These are phyloP conservation scores for Myathropa florea DNA, from an alignment of 2,888 invertebrate species.

Conservation along the genomic window DNA sequence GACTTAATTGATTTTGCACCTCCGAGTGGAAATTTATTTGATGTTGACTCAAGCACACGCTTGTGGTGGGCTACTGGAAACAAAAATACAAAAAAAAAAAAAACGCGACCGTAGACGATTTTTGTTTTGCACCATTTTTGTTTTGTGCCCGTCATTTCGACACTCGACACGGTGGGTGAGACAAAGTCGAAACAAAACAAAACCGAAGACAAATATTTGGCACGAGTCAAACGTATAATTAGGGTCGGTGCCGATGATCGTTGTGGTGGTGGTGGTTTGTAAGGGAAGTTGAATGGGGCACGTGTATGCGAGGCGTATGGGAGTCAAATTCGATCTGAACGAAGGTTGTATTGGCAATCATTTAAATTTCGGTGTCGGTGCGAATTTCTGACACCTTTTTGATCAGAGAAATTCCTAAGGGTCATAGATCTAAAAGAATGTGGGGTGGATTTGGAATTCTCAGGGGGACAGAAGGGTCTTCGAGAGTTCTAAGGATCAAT, in stretches of 20 bases:
- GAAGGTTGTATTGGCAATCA: no score
- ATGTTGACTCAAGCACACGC: neutral
- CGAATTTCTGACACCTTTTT: no score
- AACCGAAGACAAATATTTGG: conserved; percentile 1
- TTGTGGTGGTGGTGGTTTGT: neutral
- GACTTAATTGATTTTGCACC: conserved; percentile 26
- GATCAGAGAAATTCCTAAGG: no score
- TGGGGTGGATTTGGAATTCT: no score
- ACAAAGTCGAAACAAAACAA: neutral
- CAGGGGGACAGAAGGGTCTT: no score
- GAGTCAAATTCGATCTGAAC: neutral
- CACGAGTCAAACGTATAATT: conserved; percentile 21
- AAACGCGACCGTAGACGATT: neutral
- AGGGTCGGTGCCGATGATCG: neutral
- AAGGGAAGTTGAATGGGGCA: neutral
- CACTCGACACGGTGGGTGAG: neutral
- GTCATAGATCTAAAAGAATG: no score
- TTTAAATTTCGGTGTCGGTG: no score
- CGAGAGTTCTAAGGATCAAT: no score
- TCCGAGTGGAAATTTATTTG: neutral
- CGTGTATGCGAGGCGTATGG: neutral
- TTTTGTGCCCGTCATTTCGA: neutral
- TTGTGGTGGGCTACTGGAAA: neutral
- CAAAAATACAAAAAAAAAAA: neutral
- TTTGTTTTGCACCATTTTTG: neutral